Evolutionary conservation across 2,888 invertebrate genomes (phyloP), one percentile per base, ranked within the genome.

Genomic region (Sinotaia quadrata): DNA sequence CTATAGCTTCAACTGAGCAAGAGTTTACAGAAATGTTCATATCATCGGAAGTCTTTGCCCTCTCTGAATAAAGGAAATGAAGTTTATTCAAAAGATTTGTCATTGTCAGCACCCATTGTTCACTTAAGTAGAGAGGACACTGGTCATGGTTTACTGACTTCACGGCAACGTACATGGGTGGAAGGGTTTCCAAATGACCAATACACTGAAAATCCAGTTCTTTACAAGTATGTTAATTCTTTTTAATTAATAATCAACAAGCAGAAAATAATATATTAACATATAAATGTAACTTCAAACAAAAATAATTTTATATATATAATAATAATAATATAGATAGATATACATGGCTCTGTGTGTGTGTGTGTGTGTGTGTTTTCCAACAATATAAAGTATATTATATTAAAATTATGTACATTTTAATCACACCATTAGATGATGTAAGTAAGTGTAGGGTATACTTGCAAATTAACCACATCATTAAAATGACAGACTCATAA

Each of bases 121-220:
- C 76, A 71, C 36, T 67, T 84, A 57, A 74, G 75, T 12, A 74
- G 75, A 67, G 81, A 79, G 68, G 81, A 81, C 52, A 73, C 79
- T 7, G 75, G 75, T 18, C 79, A 82, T 72, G 87, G 87, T 0
- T 74, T 88, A 21, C 77, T 88, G 34, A 82, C 74, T 10, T 76
- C 78, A 27, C 71, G 87, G 71, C 86, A 87, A 75, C 74, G 75
- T 41, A 82, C 85, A 2, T 88, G 88, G 88, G 76, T 82, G 8
- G 82, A 83, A 67, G 83, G 84, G 5, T 84, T 85, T 61, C 85
- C 87, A 34, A 87, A 87, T 81, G 87, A 88, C 60, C 79, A 80
- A 15, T 75, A 83, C 67, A 79, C 82, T 15, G 86, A 88, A 75
- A 88, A 88, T 74, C 87, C 87, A 41, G 84, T 87, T 37, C 71